Conservation (phyloP, 1,140 invertebrate genomes). For the Pogonognathellus flavescens region DNA sequence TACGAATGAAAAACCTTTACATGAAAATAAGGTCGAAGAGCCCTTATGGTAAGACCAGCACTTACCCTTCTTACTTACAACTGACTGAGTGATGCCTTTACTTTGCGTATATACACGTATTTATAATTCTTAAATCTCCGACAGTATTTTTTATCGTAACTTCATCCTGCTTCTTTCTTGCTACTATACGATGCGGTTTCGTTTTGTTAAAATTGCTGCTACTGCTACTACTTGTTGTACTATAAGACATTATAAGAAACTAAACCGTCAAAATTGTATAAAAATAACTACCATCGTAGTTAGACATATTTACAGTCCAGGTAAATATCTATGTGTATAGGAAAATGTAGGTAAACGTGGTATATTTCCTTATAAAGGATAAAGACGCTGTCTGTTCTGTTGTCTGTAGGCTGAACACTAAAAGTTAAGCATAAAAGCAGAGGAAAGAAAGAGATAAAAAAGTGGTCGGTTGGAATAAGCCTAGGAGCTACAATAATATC, state of each 20-base stretch:
- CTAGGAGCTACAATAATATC: conserved; percentile 8
- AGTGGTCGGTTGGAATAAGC: conserved; percentile 2
- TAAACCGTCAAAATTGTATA: conserved; percentile 6
- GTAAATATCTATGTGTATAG: too few species aligned
- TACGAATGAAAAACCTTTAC: not conserved
- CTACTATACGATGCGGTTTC: not conserved
- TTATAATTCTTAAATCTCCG: conserved; percentile 39
- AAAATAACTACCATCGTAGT: conserved; percentile 6
- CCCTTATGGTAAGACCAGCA: conserved; percentile 1
- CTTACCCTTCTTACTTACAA: too few species aligned
- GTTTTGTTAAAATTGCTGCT: not conserved
- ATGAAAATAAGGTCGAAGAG: not conserved
- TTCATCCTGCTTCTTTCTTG: not conserved
- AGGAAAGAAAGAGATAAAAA: conserved; percentile 11
- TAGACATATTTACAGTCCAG: too few species aligned
- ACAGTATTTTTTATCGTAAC: conserved; percentile 42
- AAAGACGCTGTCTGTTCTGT: too few species aligned
- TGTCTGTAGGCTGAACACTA: too few species aligned
- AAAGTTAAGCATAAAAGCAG: not conserved
- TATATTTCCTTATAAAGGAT: too few species aligned
- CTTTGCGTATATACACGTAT: not conserved
- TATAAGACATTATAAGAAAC: not conserved
- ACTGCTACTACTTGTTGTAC: not conserved
- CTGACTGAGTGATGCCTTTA: conserved; percentile 18
- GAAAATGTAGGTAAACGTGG: too few species aligned